Evolutionary conservation across 2,888 invertebrate species (phyloP), one percentile per base, ranked within the genome.

Genomic region (Stegophylla sp.): DNA sequence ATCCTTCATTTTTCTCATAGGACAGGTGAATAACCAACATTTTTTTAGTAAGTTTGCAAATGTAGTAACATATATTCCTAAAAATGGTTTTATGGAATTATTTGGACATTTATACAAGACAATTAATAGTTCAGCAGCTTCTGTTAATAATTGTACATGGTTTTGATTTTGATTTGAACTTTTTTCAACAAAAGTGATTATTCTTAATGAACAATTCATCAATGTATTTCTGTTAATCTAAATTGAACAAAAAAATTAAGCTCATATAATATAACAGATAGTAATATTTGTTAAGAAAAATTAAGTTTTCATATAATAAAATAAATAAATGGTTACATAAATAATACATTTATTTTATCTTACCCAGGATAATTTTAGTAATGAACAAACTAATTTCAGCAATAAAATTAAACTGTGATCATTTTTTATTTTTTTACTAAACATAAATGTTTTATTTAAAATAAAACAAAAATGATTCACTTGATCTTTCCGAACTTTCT

Each of bases 81-180:
- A 79, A 13, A 10, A 12, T 28, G 79, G 34, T 71, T 71, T 71
- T 41, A 71, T 41, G 3, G 3, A 15, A 34, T 56, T 51, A 23
- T 79, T 51, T n/a, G 71, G 48, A 61, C 51, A 71, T 63, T 79
- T 79, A 51, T 71, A 71, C n/a, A 79, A 61, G n/a, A 79, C 61
- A 13, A 79, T 79, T 63, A 79, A 61, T 5, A 79, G 51, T 71
- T 79, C 79, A 26, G 48, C 12, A 48, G 48, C 69, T 71, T 79
- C 69, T 61, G 5, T 51, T 7, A 71, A 61, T 23, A 63, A 28
- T 10, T 34, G 4, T 12, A 17, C 20, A 23, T 69, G 34, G 1
- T 10, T n/a, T 61, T n/a, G 17, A 10, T 10, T n/a, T 61, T n/a
- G 17, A 20, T 23, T 45, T 20, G 28, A 28, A 53, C 12, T n/a